phyloP scores from a whole-genome alignment of 1,140 invertebrate species.

The Capitella teleta region DNA sequence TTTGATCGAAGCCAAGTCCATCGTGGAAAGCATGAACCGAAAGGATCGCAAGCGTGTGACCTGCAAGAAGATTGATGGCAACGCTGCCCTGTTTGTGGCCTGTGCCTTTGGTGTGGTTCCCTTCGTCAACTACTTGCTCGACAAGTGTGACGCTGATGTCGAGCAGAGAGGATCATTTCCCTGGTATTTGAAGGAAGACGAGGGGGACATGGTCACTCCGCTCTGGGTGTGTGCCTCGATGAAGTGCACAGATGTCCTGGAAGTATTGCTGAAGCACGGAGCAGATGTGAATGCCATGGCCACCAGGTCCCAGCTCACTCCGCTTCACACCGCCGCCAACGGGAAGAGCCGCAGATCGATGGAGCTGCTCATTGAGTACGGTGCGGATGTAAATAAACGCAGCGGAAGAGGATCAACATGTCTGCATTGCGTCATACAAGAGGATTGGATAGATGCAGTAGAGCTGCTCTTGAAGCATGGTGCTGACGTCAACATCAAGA shows the following conservation, averaged over 20 bases:
- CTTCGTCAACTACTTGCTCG: slow-evolving; percentile 77
- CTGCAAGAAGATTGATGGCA: slow-evolving; percentile 49
- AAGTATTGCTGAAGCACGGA: slow-evolving; percentile 63
- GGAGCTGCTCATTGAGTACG: slow-evolving; percentile 68
- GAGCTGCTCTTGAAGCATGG: slow-evolving; percentile 66
- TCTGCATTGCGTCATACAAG: slow-evolving; percentile 85
- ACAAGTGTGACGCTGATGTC: slow-evolving; percentile 66
- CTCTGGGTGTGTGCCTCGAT: slow-evolving; percentile 87
- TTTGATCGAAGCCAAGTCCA: background rate
- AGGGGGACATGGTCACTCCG: slow-evolving; percentile 71
- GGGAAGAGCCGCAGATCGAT: slow-evolving; percentile 76
- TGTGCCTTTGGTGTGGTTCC: slow-evolving; percentile 72
- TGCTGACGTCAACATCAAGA: slow-evolving; percentile 60
- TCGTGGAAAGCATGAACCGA: background rate
- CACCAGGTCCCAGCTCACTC: slow-evolving; percentile 80
- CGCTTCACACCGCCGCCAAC: slow-evolving; percentile 79
- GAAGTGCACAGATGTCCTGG: slow-evolving; percentile 66
- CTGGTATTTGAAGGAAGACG: slow-evolving; percentile 46
- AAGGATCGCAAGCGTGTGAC: background rate
- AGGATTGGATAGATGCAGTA: slow-evolving; percentile 73
- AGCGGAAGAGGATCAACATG: slow-evolving; percentile 89
- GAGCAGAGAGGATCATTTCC: slow-evolving; percentile 67
- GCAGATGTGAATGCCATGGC: slow-evolving; percentile 75
- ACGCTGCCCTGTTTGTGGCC: slow-evolving; percentile 75
- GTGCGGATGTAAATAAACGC: slow-evolving; percentile 71